Percentiles rank a stretch among this genome's conserved stretches.
These are phyloP conservation scores for Dolichopus griseipennis DNA, from an alignment of 2,888 invertebrate genomes.

Conservation along the genomic window DNA sequence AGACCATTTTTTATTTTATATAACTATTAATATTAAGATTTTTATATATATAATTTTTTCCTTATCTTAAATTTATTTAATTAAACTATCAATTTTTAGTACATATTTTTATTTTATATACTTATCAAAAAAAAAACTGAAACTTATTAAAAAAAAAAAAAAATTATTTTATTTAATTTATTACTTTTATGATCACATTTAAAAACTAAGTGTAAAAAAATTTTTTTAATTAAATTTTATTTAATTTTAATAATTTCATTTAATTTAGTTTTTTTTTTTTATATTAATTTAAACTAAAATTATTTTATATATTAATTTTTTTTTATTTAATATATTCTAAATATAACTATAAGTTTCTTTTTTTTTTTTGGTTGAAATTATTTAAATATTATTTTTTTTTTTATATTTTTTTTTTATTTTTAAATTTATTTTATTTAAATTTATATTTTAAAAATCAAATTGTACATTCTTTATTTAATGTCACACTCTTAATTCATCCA, in stretches of 20 bases:
- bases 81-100: no score
- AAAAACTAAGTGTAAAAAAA: conserved; percentile 1
- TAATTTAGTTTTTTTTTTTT: not conserved
- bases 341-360: not conserved
- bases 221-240: not conserved
- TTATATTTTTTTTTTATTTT: not conserved
- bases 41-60: no score
- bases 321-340: not conserved
- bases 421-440: not conserved
- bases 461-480: conserved; percentile 40
- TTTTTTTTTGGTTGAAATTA: not conserved
- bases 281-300: not conserved
- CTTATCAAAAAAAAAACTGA: not conserved
- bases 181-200: not conserved
- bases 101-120: not conserved
- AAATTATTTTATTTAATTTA: no score
- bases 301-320: not conserved
- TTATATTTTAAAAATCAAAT: conserved; percentile 9
- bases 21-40: no score
- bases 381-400: not conserved
- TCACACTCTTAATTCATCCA: conserved; percentile 83
- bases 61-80: no score
- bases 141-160: no score
- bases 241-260: not conserved
- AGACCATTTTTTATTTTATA: no score